Percentiles rank a stretch among this genome's conserved stretches.
Evolutionary conservation across 2,797 vertebrate species (phyloP).

Genomic region (Brotogeris chrysoptera): DNA sequence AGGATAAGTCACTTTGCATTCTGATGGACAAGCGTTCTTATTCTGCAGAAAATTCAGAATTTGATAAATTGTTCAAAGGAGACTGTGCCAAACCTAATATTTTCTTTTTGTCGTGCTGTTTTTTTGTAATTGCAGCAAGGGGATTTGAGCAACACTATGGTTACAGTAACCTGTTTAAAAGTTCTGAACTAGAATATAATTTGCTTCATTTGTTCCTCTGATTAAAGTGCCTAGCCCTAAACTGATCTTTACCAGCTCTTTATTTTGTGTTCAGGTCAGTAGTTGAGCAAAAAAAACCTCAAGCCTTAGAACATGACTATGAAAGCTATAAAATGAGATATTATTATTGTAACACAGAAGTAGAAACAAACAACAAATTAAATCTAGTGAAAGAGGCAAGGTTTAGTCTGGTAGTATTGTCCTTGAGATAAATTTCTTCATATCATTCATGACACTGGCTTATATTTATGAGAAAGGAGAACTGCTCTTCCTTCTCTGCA

Average conservation of each 20-base stretch:
- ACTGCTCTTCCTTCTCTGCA: background rate
- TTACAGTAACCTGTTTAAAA: conserved; percentile 10
- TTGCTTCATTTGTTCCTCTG: background rate
- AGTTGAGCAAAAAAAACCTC: background rate
- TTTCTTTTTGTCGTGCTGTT: background rate
- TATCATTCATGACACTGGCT: background rate
- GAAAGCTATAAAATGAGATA: conserved; percentile 28
- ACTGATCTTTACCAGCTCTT: background rate
- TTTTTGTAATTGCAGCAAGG: background rate
- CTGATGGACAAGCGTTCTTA: conserved; percentile 30
- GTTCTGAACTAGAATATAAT: background rate
- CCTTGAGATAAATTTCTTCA: background rate
- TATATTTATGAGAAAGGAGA: background rate
- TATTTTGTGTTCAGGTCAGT: background rate
- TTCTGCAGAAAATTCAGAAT: conserved; percentile 22
- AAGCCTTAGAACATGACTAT: background rate
- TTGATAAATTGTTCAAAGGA: background rate
- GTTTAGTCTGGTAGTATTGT: background rate
- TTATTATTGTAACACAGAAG: background rate
- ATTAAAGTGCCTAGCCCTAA: background rate
- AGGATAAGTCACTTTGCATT: conserved; percentile 20
- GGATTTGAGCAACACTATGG: background rate
- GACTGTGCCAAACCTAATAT: background rate
- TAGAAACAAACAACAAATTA: background rate
- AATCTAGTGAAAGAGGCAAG: background rate